Evolutionary conservation across 2,888 invertebrate genomes (phyloP), one percentile per base, ranked within the genome.

Genomic region (Orchestes rusci): DNA sequence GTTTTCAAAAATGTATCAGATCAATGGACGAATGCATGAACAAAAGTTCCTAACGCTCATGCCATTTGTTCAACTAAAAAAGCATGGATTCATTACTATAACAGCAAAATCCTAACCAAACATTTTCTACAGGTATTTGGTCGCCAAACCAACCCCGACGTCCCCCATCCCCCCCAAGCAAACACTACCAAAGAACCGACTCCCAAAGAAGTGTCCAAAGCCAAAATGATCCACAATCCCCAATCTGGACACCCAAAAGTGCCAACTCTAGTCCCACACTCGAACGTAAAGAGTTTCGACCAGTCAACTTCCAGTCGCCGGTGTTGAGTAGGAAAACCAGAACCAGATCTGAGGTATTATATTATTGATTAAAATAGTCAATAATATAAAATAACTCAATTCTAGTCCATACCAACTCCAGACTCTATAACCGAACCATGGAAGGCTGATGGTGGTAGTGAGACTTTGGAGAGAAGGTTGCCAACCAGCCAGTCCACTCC

Each of bases 191-290:
- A 50, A 38, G 47, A 45, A 31, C 45, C 7, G 53, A 43, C 45
- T 49, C 51, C 39, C 67, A 58, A 42, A n/a, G n/a, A n/a, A 48
- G 44, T 13, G 48, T 28, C 15, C 47, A 44, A 18, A 38, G 16
- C 16, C 48, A 49, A 16, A 39, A 38, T 19, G 68, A 70, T 62
- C 76, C 80, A 39, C 73, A 81, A 43, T 77, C 77, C 34, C 79
- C 86, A 15, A 73, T 89, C 55, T 90, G 90, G 90, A 81, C 82
- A 18, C 89, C 90, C 8, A 76, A 77, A 56, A 76, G 74, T 61
- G 79, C 80, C 35, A 76, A 75, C 51, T 75, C 84, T 23, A 87
- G 87, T 60, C 88, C 89, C 29, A 75, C 75, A 39, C 70, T 76
- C 18, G 81, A 82, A 54, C 75, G 84, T 56, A 89, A 87, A 68